Percentiles rank a stretch among this genome's conserved stretches.
Evolutionary conservation across 2,797 vertebrate genomes (phyloP).

Genomic region (Sebastes nivosus): DNA sequence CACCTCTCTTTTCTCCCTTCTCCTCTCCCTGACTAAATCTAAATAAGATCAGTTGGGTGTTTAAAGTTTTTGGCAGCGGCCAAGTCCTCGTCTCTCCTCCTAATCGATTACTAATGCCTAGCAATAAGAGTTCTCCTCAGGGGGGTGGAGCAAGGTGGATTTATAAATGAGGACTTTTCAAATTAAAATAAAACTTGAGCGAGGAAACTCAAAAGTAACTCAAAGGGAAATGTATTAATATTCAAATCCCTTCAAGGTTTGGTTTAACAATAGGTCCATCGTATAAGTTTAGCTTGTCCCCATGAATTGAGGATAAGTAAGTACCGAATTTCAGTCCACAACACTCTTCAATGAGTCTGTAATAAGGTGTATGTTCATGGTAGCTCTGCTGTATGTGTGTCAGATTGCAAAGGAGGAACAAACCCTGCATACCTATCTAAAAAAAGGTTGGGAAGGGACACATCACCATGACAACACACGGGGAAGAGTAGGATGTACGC

Average conservation of each 20-base stretch:
- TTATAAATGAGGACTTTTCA: slow-evolving; percentile 19
- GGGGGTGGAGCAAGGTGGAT: slow-evolving; percentile 11
- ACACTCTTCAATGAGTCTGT: slow-evolving; percentile 12
- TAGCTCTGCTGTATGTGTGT: slow-evolving; percentile 65
- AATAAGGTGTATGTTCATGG: slow-evolving; percentile 30
- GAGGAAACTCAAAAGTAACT: slow-evolving; percentile 35
- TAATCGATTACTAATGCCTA: slow-evolving; percentile 75
- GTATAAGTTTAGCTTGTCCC: slow-evolving; percentile 33
- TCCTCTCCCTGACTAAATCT: slow-evolving; percentile 74
- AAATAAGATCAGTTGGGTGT: slow-evolving; percentile 78
- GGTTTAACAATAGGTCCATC: slow-evolving; percentile 30
- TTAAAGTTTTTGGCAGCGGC: slow-evolving; percentile 59
- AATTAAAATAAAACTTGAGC: slow-evolving; percentile 12
- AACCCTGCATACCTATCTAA: slow-evolving; percentile 75
- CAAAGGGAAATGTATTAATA: slow-evolving; percentile 44
- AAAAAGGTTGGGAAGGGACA: slow-evolving; percentile 79
- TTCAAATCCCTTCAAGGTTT: slow-evolving; percentile 40
- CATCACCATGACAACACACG: slow-evolving; percentile 81
- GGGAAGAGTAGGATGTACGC: slow-evolving; percentile 71
- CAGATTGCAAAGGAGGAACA: slow-evolving; percentile 68
- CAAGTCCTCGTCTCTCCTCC: slow-evolving; percentile 53
- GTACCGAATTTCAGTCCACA: slow-evolving; percentile 25
- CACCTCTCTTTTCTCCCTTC: slow-evolving; percentile 58
- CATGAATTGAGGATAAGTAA: background rate
- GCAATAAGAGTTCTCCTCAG: slow-evolving; percentile 44